Base-by-base conservation (phyloP, 2,888 invertebrate genomes). In the Aelia acuminata region DNA sequence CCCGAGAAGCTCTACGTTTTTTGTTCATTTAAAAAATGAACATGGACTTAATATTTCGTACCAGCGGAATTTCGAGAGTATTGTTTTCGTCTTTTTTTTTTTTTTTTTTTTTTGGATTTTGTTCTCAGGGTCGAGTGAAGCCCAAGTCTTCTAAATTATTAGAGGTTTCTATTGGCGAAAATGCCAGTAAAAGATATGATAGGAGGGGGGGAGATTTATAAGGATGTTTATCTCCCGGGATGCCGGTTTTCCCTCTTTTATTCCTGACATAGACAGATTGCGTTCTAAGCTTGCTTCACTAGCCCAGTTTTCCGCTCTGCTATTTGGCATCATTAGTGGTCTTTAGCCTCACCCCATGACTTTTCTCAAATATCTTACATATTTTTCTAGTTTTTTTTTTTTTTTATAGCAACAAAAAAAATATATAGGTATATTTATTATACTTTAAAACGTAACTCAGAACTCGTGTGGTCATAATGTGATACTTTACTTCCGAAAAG, bases 311-410 rank as follows among this genome's bases (percentile, higher is more conserved):
- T 57, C n/a, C 26, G 26, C 26, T 11, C n/a, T 57, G 57, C 11
- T 57, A 57, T 57, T 57, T 70, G 63, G 63, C 63, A 70, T 70
- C 63, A 70, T 70, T 70, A 70, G 63, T 70, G 63, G 57, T 26
- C 26, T 53, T 57, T 26, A 26, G 57, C 5, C 26, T 8, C 57
- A 50, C 3, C 22, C 10, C n/a, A 4, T 26, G n/a, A 11, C n/a
- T 57, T n/a, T n/a, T n/a, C n/a, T 43, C 4, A 13, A 57, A 26
- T 57, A 15, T n/a, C n/a, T 53, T 53, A 53, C 53, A 20, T 50
- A 50, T 50, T 50, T 2, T 53, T 3, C 22, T n/a, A 53, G 18
- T 53, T 22, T 50, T 49, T 22, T 53, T 53, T 57, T 26, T 57
- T 8, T 26, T 10, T n/a, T 13, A 15, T 13, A 57, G 26, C n/a